A percentile compares a stretch with the other conserved stretches of the same genome.
Evolutionary conservation across 2,888 invertebrate genomes (phyloP).

Genomic region (Rotaria macrura): DNA sequence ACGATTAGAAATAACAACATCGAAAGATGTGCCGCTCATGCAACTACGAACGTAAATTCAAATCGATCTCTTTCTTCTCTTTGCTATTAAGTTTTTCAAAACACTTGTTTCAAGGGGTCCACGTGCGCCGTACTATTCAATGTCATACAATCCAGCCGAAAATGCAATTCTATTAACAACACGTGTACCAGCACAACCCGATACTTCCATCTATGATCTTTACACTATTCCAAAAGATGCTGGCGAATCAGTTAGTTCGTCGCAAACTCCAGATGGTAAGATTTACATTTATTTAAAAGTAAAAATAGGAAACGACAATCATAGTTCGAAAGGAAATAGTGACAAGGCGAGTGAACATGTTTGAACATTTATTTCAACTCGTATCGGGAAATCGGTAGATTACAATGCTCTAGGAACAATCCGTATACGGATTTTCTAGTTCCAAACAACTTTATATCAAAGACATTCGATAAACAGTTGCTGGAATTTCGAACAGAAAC

Average conservation of each 20-base stretch:
- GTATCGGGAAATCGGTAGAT: no score
- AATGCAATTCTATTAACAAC: slow-evolving; percentile 46
- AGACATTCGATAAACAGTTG: no score
- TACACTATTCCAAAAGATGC: slow-evolving; percentile 69
- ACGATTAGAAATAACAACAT: slow-evolving; percentile 79
- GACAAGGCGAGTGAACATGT: no score
- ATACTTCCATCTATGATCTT: slow-evolving; percentile 83
- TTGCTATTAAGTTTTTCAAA: no score
- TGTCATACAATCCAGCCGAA: slow-evolving; percentile 63
- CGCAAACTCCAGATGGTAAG: slow-evolving; percentile 51
- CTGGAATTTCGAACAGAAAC: no score
- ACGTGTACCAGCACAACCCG: slow-evolving; percentile 59
- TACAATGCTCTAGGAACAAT: no score
- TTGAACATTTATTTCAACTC: no score
- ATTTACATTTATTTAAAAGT: not conserved
- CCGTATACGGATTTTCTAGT: no score
- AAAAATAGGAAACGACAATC: no score
- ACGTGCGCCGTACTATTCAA: slow-evolving; percentile 54
- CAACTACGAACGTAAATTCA: slow-evolving; percentile 14
- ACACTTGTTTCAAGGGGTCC: slow-evolving; percentile 82
- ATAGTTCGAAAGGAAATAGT: no score
- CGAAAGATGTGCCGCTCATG: slow-evolving; percentile 60
- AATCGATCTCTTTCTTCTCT: no score
- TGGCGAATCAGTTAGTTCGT: slow-evolving; percentile 38
- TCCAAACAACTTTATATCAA: no score